Evolutionary conservation across 2,888 invertebrate genomes (phyloP).

Genomic region (Dasysyrphus tricinctus): DNA sequence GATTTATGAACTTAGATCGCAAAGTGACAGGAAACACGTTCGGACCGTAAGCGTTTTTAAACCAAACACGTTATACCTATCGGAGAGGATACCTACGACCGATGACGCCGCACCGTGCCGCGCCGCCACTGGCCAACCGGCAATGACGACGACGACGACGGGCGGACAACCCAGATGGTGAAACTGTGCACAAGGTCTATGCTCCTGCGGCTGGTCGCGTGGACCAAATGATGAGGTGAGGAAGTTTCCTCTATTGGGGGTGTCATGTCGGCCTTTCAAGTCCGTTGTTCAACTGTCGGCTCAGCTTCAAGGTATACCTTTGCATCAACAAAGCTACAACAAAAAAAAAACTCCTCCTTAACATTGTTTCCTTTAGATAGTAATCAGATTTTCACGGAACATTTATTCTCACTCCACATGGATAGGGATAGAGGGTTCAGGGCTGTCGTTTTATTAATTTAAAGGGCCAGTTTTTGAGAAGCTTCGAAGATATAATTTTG

Average conservation of each 20-base stretch:
- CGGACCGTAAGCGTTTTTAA: conserved; percentile 58
- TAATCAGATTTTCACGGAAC: conserved; percentile 68
- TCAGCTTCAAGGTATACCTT: conserved; percentile 22
- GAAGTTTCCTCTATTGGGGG: conserved; percentile 68
- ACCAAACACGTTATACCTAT: conserved; percentile 57
- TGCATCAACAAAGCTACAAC: conserved; percentile 12
- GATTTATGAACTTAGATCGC: conserved; percentile 72
- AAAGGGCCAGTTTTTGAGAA: not conserved
- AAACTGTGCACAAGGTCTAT: conserved; percentile 32
- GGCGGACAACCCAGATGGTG: conserved; percentile 49
- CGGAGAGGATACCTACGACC: conserved; percentile 40
- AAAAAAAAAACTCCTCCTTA: conserved; percentile 28
- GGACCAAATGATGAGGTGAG: conserved; percentile 70
- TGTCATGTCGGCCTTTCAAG: conserved; percentile 66
- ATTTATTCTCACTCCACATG: conserved; percentile 51
- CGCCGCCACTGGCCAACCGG: no score
- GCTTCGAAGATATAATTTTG: no score
- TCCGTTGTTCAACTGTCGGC: conserved; percentile 45
- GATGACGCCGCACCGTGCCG: not conserved
- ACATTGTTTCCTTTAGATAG: conserved; percentile 69
- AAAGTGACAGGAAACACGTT: conserved; percentile 74
- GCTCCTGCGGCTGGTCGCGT: conserved; percentile 54
- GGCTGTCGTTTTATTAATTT: not conserved
- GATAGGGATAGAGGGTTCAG: not conserved
- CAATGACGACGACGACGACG: not conserved